Percentiles rank a stretch among this genome's conserved stretches.
These are phyloP conservation scores for Onthophagus taurus DNA, from an alignment of 1,140 invertebrate species.

Conservation along the genomic window DNA sequence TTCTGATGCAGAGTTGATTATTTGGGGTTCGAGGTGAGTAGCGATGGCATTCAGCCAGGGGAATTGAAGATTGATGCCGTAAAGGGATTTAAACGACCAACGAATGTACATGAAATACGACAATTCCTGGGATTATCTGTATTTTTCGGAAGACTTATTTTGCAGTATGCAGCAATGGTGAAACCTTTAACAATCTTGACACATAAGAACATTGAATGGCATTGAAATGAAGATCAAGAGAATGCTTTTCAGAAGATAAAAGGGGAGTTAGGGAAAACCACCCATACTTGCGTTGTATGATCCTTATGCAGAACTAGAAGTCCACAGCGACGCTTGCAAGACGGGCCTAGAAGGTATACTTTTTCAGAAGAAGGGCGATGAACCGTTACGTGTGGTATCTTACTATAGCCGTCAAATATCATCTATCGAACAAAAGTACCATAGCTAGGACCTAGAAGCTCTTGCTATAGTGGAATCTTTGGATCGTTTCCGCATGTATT, in stretches of 20 bases:
- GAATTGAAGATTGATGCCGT: too few species aligned
- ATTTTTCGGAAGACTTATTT: too few species aligned
- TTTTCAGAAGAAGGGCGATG: slow-evolving; percentile 1
- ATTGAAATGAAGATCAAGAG: background rate
- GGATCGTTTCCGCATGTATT: too few species aligned
- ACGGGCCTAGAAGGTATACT: slow-evolving; percentile 5
- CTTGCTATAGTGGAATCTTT: too few species aligned
- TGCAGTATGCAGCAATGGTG: background rate
- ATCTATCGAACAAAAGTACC: slow-evolving; percentile 13
- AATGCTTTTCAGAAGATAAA: too few species aligned
- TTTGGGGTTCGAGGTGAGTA: too few species aligned
- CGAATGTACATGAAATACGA: background rate
- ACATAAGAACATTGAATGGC: background rate
- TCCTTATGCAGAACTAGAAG: too few species aligned
- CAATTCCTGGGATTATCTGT: background rate
- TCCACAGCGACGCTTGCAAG: slow-evolving; percentile 8
- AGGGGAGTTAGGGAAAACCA: too few species aligned
- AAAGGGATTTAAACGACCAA: too few species aligned
- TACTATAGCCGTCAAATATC: slow-evolving; percentile 8
- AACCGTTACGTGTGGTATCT: background rate
- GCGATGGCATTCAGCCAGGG: too few species aligned
- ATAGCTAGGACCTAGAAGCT: slow-evolving; percentile 25
- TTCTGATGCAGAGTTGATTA: too few species aligned
- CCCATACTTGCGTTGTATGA: too few species aligned
- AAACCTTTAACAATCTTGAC: slow-evolving; percentile 1